Evolutionary conservation across 2,113 vertebrate genomes (phyloP).

Genomic region (Oriolus oriolus): DNA sequence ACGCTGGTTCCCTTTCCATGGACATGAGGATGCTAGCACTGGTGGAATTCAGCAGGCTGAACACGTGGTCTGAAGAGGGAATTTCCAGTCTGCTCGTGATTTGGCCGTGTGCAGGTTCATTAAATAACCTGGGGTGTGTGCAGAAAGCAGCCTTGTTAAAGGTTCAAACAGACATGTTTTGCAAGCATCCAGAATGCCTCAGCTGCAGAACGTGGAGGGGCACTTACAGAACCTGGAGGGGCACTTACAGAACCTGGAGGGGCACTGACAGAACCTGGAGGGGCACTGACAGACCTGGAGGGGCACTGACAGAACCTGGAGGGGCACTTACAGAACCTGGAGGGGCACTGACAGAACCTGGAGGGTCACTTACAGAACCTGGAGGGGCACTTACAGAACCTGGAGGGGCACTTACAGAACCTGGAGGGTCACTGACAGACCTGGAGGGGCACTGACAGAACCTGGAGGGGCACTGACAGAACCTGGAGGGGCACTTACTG

Average conservation of each 20-base stretch:
- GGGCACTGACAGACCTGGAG: too few relatives aligned
- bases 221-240: not conserved
- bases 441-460: not conserved
- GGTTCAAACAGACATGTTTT: not conserved
- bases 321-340: not conserved
- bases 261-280: not conserved
- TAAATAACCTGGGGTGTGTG: not conserved
- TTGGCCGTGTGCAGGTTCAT: not conserved
- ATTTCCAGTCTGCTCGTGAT: not conserved
- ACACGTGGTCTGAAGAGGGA: not conserved
- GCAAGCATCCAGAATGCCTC: too few relatives aligned
- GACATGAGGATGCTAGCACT: rapidly evolving
- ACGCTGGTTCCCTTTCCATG: not conserved
- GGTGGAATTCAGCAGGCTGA: not conserved
- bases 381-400: not conserved
- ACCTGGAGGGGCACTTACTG: not conserved
- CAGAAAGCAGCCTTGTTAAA: not conserved
- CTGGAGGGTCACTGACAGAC: too few relatives aligned
- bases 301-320: too few relatives aligned
- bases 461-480: not conserved
- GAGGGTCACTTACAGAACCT: too few relatives aligned
- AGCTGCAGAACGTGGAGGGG: too few relatives aligned
- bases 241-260: not conserved
- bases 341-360: too few relatives aligned
- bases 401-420: not conserved